These are phyloP conservation scores for Ceratotherium simum DNA, from an alignment of 2,113 vertebrate genomes.

Conservation along the genomic window DNA sequence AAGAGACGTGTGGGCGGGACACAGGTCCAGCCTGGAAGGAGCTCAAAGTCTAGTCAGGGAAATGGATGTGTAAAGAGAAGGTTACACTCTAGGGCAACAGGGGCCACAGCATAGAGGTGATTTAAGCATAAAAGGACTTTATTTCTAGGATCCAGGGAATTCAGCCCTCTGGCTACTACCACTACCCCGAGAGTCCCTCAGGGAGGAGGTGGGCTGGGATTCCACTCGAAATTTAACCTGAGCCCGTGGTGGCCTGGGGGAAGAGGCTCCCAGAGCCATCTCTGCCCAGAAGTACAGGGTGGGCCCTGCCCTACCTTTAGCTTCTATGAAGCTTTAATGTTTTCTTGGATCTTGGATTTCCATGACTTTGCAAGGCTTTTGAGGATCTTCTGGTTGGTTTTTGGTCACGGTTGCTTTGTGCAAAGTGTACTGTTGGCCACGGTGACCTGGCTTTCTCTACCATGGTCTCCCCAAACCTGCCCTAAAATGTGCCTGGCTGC, in stretches of 20 bases:
- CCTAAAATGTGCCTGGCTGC: not conserved
- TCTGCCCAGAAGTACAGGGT: not conserved
- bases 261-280: not conserved
- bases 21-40: not conserved
- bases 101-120: not conserved
- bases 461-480: not conserved
- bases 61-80: not conserved
- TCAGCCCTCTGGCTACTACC: not conserved
- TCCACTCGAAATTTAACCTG: not conserved
- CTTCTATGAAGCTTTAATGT: not conserved
- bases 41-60: not conserved
- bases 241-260: not conserved
- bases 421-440: not conserved
- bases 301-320: not conserved
- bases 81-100: not conserved
- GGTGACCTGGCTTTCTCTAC: not conserved
- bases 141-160: not conserved
- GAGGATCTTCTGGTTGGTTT: not conserved
- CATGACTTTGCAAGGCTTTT: not conserved
- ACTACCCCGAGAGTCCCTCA: accelerated
- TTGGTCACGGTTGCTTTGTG: not conserved
- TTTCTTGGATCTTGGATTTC: not conserved
- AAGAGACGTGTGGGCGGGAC: accelerated
- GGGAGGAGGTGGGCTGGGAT: too few relatives aligned
- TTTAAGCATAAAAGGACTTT: not conserved